Conservation (phyloP, 2,888 invertebrate species). For the Nezara viridula region DNA sequence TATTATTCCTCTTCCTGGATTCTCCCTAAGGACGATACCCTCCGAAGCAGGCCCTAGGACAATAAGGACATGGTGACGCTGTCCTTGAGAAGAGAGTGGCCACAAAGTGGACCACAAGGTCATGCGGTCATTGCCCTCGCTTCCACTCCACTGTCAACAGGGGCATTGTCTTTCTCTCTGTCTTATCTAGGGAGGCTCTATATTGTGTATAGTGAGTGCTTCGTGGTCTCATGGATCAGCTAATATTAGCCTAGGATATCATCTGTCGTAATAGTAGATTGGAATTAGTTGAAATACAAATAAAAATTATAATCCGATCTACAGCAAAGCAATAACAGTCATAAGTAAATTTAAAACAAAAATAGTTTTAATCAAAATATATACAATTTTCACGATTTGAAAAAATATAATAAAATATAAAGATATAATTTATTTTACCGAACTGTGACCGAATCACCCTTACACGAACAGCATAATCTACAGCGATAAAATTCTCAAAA, state of each 20-base stretch:
- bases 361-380: too few species aligned
- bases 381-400: too few species aligned
- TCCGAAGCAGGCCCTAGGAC: neutral
- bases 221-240: neutral
- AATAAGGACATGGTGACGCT: neutral
- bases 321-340: too few species aligned
- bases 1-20: too few species aligned
- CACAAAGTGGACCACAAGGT: constrained; percentile 57
- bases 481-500: too few species aligned
- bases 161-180: constrained; percentile 6
- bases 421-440: too few species aligned
- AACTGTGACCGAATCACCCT: too few species aligned
- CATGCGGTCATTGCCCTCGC: constrained; percentile 47
- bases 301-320: too few species aligned
- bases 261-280: neutral
- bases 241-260: neutral
- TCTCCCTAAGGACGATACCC: too few species aligned
- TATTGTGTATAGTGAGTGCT: neutral
- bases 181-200: neutral
- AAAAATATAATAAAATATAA: too few species aligned
- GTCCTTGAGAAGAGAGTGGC: constrained; percentile 40
- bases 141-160: constrained; percentile 6
- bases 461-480: too few species aligned
- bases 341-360: too few species aligned
- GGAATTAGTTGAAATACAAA: neutral